Conservation (phyloP, 2,797 vertebrate genomes). For the Syngnathus rostellatus region DNA sequence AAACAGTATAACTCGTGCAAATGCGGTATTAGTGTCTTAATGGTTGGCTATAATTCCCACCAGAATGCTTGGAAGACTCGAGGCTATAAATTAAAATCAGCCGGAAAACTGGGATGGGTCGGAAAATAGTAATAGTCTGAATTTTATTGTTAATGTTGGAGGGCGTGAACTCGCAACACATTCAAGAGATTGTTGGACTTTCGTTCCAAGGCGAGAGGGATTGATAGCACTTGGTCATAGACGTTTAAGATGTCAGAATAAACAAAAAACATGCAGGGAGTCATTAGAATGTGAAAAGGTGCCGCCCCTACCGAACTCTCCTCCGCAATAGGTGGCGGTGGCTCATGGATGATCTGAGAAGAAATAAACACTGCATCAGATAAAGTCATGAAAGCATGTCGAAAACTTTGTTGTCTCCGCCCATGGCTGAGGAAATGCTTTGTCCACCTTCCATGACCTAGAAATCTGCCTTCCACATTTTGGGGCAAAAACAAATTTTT, state of each 20-base stretch:
- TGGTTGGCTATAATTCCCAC: not conserved
- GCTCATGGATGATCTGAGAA: constrained; percentile 87
- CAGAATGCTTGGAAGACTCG: constrained; percentile 6
- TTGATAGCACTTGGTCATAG: constrained; percentile 16
- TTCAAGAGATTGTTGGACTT: constrained; percentile 13
- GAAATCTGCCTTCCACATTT: constrained; percentile 67
- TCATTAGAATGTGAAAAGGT: not conserved
- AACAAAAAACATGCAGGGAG: constrained; percentile 6
- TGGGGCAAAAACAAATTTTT: constrained; percentile 26
- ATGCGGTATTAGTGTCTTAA: not conserved
- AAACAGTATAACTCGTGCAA: not conserved
- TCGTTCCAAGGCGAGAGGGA: constrained; percentile 14
- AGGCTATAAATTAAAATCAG: constrained; percentile 13
- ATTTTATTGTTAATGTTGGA: constrained; percentile 26
- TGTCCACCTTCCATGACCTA: constrained; percentile 48
- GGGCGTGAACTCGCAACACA: constrained; percentile 23
- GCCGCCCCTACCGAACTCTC: constrained; percentile 84
- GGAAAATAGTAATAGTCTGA: constrained; percentile 9
- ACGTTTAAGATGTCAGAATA: constrained; percentile 19
- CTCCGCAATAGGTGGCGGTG: constrained; percentile 80
- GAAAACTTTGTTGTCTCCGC: constrained; percentile 30
- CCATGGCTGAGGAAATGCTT: constrained; percentile 46
- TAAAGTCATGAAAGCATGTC: constrained; percentile 5
- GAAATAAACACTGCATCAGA: constrained; percentile 6
- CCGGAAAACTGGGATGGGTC: not conserved